Base-by-base conservation (phyloP, 2,888 invertebrate genomes). In the Brenthis daphne region DNA sequence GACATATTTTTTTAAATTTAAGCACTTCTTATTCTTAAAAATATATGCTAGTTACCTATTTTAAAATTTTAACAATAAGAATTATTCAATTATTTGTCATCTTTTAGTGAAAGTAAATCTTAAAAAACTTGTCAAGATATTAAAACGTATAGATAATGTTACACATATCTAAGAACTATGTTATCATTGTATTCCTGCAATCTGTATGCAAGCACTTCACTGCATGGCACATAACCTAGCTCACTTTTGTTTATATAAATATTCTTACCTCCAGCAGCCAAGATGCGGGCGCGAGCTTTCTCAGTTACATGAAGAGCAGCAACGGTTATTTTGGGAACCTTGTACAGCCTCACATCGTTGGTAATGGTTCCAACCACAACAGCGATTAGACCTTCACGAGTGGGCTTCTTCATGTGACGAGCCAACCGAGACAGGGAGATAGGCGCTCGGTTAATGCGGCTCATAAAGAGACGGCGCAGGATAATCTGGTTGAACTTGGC, bases 401-500 rank as follows among this genome's bases (percentile, higher is more conserved):
- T 94, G 12, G 97, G 97, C 77, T 96, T 95, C 87, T 97, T 97
- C 97, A 98, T 97, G 85, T 97, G 95, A 73, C 98, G 95, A 14
- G 95, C 95, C 81, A 99, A 92, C 76, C 97, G 96, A 57, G 98
- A 97, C 77, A 99, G 83, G 4, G 99, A 98, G 82, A 99, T 95
- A 75, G 99, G 99, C 69, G 99, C 98, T 74, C 97, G 94, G 93
- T 99, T 96, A 80, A 96, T 98, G 85, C 96, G 97, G 91, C 99
- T 98, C 99, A 99, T 99, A 92, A 98, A 99, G 82, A 99, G 94
- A 81, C 99, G 95, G 87, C 96, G 97, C 86, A 99, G 90, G 66
- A 99, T 94, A 79, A 99, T 98, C 89, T 96, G 95, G 93, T 99
- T 99, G 94, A 99, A 99, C 94, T 99, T 99, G 80, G 98, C 95